Evolutionary conservation across 2,888 invertebrate genomes (phyloP), one percentile per base, ranked within the genome.

Genomic region (Xestia rhomboidea): DNA sequence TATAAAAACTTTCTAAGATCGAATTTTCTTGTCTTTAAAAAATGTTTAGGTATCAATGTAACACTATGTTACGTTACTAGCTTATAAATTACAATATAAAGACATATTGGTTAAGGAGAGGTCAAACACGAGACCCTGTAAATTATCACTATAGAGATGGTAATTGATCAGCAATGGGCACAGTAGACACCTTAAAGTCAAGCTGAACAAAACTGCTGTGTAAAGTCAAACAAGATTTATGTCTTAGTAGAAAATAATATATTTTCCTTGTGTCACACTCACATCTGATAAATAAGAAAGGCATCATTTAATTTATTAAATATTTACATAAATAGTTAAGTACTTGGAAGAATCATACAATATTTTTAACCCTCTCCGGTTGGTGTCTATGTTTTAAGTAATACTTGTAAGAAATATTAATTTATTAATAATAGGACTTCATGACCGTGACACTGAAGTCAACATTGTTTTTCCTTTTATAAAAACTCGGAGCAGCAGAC

Each of bases 141-240:
- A 81, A 75, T 76, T 78, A 74, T 67, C 57, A 18, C 13, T 63
- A 62, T 30, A 66, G 30, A 72, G 30, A 73, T n/a, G 27, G 76
- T 71, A 77, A 82, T 79, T 77, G 76, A 79, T 80, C 82, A 85
- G 77, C 69, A 70, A 77, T 67, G 44, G 62, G 54, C 54, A 57
- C 62, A 77, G 44, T 51, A 66, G n/a, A 51, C 62, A 84, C 67
- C 67, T 71, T 67, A 44, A 77, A 67, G 75, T 76, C 76, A 72
- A 68, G 5, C 60, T 67, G 63, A 63, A 88, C 76, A 71, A 76
- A 76, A 72, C 38, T 21, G 11, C 38, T 38, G 46, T 80, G 63
- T 87, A 73, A 78, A 75, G 21, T 79, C 73, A 68, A 77, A 80
- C 13, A 80, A 85, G 80, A 87, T 85, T 82, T 78, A 86, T 67